Percentiles rank a stretch among this genome's conserved stretches.
Conservation (phyloP, 2,888 invertebrate genomes). For the Drosophila borealis region DNA sequence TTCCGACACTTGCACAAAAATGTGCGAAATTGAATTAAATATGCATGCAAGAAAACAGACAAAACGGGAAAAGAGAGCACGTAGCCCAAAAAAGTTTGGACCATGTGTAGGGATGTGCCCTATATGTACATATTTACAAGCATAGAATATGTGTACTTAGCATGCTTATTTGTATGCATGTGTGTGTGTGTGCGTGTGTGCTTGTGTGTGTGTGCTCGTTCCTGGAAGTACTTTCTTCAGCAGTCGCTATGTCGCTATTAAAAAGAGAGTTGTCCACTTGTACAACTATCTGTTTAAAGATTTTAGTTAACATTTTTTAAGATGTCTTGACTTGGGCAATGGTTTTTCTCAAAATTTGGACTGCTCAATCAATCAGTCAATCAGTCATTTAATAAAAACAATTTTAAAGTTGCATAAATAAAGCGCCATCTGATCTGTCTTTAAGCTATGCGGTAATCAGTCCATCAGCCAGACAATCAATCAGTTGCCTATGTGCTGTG, state of each 20-base stretch:
- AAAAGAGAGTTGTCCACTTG: neutral
- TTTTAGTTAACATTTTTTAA: no score
- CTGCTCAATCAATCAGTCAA: no score
- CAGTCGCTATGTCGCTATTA: neutral
- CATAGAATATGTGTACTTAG: neutral
- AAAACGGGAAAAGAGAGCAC: constrained; percentile 48
- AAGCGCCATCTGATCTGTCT: no score
- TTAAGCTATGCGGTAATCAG: no score
- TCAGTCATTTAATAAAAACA: no score
- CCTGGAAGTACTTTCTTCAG: constrained; percentile 8
- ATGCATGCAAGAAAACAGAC: constrained; percentile 59
- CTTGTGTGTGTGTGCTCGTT: neutral
- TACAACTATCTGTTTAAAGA: no score
- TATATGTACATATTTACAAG: constrained; percentile 17
- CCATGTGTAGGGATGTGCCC: constrained; percentile 15
- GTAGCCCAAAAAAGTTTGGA: constrained; percentile 52
- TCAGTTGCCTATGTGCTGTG: no score
- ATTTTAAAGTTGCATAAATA: no score
- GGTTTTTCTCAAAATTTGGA: no score
- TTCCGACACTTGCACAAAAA: constrained; percentile 74
- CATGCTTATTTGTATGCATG: neutral
- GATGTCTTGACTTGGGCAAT: no score
- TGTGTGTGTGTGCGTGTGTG: neutral
- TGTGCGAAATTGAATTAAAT: constrained; percentile 79
- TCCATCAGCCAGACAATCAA: no score